Evolutionary conservation across 2,888 invertebrate species (phyloP).

Genomic region (Heterodera filipjevi): DNA sequence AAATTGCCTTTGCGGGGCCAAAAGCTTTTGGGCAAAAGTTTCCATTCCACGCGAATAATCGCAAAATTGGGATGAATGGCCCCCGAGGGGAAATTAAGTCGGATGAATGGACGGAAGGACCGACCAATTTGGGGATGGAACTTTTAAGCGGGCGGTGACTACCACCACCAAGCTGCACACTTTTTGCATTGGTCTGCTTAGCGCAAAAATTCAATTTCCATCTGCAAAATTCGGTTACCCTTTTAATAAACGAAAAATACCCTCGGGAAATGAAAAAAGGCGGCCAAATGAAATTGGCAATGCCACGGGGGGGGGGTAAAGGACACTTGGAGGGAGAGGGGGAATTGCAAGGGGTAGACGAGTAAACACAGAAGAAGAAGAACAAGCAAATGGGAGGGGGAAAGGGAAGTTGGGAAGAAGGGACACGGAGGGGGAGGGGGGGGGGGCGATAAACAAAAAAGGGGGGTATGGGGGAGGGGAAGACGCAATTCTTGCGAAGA

Average conservation of each 20-base stretch:
- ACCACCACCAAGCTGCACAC: background rate
- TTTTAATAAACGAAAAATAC: slow-evolving; percentile 19
- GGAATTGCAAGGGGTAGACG: slow-evolving; percentile 1
- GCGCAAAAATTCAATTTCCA: background rate
- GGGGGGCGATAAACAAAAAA: background rate
- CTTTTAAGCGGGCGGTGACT: background rate
- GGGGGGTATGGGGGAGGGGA: too few relatives aligned
- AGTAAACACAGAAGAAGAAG: background rate
- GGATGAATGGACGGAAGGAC: background rate
- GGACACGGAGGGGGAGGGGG: background rate
- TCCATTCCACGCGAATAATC: slow-evolving; percentile 1
- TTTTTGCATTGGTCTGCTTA: background rate
- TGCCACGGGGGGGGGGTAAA: background rate
- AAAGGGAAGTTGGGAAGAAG: background rate
- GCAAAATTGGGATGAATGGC: slow-evolving; percentile 12
- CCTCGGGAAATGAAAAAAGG: background rate
- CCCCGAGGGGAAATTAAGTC: background rate
- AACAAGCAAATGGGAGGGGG: background rate
- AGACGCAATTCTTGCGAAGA: background rate
- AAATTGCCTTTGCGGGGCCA: background rate
- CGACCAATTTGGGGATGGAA: background rate
- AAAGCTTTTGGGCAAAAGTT: background rate
- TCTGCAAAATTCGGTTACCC: background rate
- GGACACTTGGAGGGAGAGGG: background rate
- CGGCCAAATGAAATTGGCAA: slow-evolving; percentile 10